Evolutionary conservation across 2,888 invertebrate genomes (phyloP), one percentile per base, ranked within the genome.

Genomic region (Sarcophaga caerulescens): DNA sequence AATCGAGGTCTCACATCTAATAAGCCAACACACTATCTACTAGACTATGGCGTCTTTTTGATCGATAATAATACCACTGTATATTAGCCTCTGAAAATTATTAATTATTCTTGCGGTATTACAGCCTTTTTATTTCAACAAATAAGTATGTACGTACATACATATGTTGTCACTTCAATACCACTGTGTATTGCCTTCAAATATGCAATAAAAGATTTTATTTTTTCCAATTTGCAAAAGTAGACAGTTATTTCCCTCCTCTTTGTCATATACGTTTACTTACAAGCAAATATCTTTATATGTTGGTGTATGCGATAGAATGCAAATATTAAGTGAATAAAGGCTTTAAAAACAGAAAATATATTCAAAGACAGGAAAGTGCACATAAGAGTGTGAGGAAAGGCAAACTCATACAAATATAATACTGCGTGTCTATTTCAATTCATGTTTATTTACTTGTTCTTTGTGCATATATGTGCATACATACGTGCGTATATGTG

Each of bases 341-440:
- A 17, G 52, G 12, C 17, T 14, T 5, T 17, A 17, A 52, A 52
- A 52, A 52, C 0, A 10, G 35, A 35, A 35, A 10, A 10, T 1
- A 35, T 35, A 35, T 2, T 35, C 35, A 35, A 35, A 35, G 35
- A 35, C 6, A 35, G 8, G 35, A 35, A 0, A 35, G 10, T 35
- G 10, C 35, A 35, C 63, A 25, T 45, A 19, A 21, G 45, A 35
- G 69, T 57, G 47, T 78, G 60, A 60, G 25, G 14, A 45, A 63
- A 70, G 14, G 57, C 45, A 69, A 17, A 63, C 68, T 44, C 17
- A 63, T 60, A 25, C 57, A 74, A 82, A 80, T 76, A 82, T 83
- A 19, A 19, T 71, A 75, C 52, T 75, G 70, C 79, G 75, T 85
- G 79, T 85, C 71, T 78, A 71, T 79, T 82, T 79, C 82, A 83